Evolutionary conservation across 2,888 invertebrate species (phyloP).

Genomic region (Crocallis elinguaria): DNA sequence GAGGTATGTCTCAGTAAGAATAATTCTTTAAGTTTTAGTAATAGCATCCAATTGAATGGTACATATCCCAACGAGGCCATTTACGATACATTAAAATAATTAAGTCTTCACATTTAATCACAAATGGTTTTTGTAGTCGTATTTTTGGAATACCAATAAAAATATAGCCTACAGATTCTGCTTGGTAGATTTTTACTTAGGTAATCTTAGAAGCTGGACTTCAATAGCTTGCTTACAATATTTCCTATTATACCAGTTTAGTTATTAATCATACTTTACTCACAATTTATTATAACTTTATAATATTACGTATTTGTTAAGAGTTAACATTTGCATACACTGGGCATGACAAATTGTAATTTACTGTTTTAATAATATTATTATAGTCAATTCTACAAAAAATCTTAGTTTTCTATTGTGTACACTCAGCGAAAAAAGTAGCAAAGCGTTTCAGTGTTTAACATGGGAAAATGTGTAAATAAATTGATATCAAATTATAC

Average conservation of each 20-base stretch:
- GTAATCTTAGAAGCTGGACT: constrained; percentile 37
- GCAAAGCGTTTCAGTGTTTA: too few species aligned
- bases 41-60: constrained; percentile 83
- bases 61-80: constrained; percentile 84
- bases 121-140: constrained; percentile 53
- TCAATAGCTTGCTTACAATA: constrained; percentile 22
- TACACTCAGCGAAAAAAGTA: too few species aligned
- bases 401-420: too few species aligned
- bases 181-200: constrained; percentile 35
- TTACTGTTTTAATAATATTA: too few species aligned
- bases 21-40: constrained; percentile 77
- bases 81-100: constrained; percentile 81
- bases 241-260: constrained; percentile 17
- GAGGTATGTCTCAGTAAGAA: constrained; percentile 75
- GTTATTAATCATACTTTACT: constrained; percentile 21
- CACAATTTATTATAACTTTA: background rate
- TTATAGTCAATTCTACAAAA: too few species aligned
- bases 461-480: too few species aligned
- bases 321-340: background rate
- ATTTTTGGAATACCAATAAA: constrained; percentile 53
- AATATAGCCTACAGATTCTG: constrained; percentile 49
- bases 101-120: constrained; percentile 26
- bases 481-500: too few species aligned
- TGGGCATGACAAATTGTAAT: too few species aligned
- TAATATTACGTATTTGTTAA: background rate